These are phyloP conservation scores for Cyanocitta stelleri DNA, from an alignment of 2,113 vertebrate species.

Conservation along the genomic window DNA sequence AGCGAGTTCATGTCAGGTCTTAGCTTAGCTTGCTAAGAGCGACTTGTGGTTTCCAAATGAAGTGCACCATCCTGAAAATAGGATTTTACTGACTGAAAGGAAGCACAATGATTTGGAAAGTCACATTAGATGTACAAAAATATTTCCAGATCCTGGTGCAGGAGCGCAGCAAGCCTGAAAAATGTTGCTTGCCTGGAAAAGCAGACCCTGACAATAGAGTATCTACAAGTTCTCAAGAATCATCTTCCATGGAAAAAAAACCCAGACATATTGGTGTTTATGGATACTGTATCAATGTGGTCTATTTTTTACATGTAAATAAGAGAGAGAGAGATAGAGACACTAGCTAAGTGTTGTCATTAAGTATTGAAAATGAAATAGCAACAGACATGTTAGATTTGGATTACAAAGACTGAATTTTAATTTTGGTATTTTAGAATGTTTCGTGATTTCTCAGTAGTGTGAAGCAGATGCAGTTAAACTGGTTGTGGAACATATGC, in stretches of 20 bases:
- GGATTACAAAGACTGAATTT: neutral
- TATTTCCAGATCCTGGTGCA: neutral
- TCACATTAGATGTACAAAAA: neutral
- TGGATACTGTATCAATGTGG: neutral
- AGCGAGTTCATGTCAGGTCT: neutral
- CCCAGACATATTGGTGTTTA: neutral
- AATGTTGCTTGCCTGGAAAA: neutral
- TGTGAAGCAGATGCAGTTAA: neutral
- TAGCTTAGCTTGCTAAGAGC: neutral
- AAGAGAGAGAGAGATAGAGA: neutral
- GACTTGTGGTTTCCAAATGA: neutral
- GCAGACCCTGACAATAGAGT: neutral
- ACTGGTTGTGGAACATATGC: neutral
- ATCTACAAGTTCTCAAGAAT: neutral
- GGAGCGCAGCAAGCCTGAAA: neutral
- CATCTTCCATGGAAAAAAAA: neutral
- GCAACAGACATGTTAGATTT: neutral
- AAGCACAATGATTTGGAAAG: neutral
- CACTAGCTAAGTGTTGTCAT: neutral
- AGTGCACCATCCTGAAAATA: neutral
- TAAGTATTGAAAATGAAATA: neutral
- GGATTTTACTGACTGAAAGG: neutral
- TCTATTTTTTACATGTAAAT: neutral
- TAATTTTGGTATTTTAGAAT: neutral
- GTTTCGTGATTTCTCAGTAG: neutral